These are phyloP conservation scores for Lacerta agilis DNA, from an alignment of 2,797 vertebrate genomes.

Conservation along the genomic window DNA sequence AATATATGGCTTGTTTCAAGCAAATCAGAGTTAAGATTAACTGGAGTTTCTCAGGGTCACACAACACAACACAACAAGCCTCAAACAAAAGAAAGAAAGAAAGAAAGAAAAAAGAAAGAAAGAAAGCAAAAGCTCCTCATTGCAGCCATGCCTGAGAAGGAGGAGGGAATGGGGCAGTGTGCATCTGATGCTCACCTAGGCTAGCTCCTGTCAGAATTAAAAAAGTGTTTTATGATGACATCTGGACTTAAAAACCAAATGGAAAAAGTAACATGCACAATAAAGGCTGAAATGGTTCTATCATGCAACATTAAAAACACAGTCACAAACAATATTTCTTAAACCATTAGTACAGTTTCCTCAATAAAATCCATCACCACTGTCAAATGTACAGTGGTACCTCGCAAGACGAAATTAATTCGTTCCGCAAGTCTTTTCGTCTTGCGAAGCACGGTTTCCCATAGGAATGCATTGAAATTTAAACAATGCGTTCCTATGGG, in stretches of 20 bases:
- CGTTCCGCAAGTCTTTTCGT: no score
- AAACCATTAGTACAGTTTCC: background rate
- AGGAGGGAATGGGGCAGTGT: background rate
- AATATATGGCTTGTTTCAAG: no score
- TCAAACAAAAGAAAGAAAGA: background rate
- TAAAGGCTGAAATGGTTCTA: background rate
- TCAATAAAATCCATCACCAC: background rate
- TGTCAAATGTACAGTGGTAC: no score
- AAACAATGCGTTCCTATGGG: no score
- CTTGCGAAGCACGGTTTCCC: no score
- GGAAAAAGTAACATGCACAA: background rate
- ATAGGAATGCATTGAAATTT: no score
- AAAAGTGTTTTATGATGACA: background rate
- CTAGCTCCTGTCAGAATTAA: background rate
- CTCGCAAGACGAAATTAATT: no score
- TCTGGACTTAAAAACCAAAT: background rate
- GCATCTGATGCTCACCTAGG: background rate
- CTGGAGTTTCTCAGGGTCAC: background rate
- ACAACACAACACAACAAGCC: background rate
- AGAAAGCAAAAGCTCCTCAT: background rate
- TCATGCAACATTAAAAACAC: background rate
- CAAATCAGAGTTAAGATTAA: background rate
- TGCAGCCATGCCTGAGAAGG: background rate
- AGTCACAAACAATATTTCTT: slow-evolving; percentile 14
- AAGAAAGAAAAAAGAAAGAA: background rate